phyloP scores from a whole-genome alignment of 30 jellyfish, hydroid and myxozoan genomes.

The Pseudorhiza aurosa region DNA sequence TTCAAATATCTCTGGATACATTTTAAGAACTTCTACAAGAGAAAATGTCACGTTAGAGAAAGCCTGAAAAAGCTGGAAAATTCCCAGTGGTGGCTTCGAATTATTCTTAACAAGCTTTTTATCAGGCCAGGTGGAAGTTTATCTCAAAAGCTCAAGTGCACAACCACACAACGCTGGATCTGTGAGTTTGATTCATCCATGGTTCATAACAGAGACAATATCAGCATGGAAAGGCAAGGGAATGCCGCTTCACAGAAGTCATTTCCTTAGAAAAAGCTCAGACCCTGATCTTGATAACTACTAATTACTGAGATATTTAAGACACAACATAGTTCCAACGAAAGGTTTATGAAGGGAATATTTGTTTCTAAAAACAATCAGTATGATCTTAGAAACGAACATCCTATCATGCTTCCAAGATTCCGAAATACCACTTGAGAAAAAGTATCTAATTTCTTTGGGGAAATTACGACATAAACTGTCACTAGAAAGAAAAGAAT shows the following conservation, averaged over 20 bases:
- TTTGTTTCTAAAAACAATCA: background rate
- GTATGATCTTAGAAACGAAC: constrained; percentile 2
- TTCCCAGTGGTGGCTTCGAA: no score
- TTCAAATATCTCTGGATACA: constrained; percentile 79
- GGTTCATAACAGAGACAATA: no score
- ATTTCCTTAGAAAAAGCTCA: no score
- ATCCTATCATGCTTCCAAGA: background rate
- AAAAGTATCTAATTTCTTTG: background rate
- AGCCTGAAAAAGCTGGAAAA: background rate
- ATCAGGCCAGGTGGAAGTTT: no score
- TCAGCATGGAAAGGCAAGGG: no score
- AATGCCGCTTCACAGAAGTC: no score
- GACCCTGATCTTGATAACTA: no score
- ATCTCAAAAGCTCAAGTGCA: no score
- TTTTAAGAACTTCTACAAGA: constrained; percentile 2
- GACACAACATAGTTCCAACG: background rate
- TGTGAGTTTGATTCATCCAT: no score
- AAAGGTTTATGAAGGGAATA: background rate
- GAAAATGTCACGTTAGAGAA: background rate
- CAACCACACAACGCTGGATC: no score
- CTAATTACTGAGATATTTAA: background rate
- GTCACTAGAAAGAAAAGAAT: background rate
- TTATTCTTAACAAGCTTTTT: no score
- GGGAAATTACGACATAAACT: background rate
- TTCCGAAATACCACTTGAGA: background rate